Percentiles rank a stretch among this genome's conserved stretches.
Conservation (phyloP, 2,113 vertebrate species). For the Fukomys damarensis region DNA sequence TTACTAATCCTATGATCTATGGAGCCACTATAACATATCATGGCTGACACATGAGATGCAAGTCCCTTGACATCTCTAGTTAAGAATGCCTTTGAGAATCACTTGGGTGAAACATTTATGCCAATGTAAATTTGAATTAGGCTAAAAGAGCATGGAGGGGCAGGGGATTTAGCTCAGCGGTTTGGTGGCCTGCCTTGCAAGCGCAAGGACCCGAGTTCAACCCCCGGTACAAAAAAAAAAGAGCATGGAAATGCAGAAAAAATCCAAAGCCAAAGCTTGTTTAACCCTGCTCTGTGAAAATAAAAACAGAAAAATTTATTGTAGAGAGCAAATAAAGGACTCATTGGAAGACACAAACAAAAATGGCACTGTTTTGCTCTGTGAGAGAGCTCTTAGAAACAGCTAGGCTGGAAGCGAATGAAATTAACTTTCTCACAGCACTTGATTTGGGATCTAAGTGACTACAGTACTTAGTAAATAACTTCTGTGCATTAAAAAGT, state of each 20-base stretch:
- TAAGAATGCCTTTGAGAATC: not conserved
- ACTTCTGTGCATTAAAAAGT: not conserved
- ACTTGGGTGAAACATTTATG: not conserved
- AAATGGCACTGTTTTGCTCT: not conserved
- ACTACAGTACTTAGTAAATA: not conserved
- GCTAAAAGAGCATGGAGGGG: not conserved
- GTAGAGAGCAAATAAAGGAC: not conserved
- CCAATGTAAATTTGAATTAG: not conserved
- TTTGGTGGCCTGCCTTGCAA: too few species aligned
- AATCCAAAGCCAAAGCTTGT: not conserved
- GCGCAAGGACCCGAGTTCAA: too few species aligned
- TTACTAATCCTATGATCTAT: not conserved
- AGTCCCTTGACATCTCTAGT: not conserved
- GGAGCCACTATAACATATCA: not conserved
- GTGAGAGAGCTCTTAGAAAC: not conserved
- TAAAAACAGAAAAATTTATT: conserved; percentile 29
- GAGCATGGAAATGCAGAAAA: conserved; percentile 8
- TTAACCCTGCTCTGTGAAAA: not conserved
- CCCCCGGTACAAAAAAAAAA: too few species aligned
- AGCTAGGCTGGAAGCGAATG: not conserved
- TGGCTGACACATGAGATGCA: not conserved
- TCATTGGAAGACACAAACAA: not conserved
- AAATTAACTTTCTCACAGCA: not conserved
- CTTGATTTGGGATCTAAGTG: conserved; percentile 22
- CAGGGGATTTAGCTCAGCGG: too few species aligned